phyloP scores from a whole-genome alignment of 2,797 vertebrate species.

The Coracias cyanogaster region DNA sequence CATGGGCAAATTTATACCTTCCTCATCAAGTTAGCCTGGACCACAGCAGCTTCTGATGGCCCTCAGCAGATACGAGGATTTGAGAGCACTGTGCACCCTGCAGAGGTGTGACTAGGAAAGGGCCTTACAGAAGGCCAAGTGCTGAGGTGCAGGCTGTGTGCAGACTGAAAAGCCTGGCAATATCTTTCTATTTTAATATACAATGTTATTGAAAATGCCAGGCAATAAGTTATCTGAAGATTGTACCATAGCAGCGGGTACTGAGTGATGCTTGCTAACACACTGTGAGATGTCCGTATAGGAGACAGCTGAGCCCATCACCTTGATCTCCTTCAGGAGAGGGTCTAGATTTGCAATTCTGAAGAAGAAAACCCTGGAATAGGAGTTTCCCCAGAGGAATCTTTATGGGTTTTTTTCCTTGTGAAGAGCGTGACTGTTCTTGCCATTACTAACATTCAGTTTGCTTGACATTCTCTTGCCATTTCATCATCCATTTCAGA shows the following conservation, averaged over 20 bases:
- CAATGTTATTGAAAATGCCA: background rate
- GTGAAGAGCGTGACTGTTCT: background rate
- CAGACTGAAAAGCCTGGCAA: background rate
- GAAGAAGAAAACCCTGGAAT: background rate
- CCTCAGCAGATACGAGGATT: background rate
- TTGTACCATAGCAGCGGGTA: background rate
- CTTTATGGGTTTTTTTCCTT: background rate
- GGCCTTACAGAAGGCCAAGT: background rate
- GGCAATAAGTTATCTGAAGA: background rate
- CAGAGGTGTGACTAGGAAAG: background rate
- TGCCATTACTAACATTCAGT: background rate
- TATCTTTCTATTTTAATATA: background rate
- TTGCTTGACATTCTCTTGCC: background rate
- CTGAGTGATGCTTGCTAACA: background rate
- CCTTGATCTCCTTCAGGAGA: background rate
- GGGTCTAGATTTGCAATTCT: background rate
- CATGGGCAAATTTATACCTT: background rate
- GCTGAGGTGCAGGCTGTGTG: background rate
- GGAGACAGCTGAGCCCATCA: background rate
- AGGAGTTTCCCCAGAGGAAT: background rate
- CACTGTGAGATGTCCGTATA: background rate
- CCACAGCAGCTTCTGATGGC: background rate
- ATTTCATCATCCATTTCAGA: background rate
- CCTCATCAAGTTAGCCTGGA: background rate
- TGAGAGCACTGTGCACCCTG: background rate